These are phyloP conservation scores for Petrocephalus sullivani DNA, from an alignment of 2,797 vertebrate species.

Conservation along the genomic window DNA sequence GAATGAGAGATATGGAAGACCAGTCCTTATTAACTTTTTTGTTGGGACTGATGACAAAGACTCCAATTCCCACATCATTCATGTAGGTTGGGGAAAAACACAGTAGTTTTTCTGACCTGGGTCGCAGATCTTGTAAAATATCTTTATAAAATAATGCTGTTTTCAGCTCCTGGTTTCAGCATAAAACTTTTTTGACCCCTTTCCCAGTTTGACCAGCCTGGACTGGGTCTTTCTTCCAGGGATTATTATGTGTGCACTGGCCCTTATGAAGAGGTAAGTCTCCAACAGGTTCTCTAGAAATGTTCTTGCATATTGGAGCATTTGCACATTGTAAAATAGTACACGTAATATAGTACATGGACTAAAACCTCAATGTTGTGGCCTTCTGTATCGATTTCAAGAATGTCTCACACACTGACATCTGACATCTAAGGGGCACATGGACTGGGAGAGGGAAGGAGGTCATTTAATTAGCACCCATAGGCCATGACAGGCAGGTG, in stretches of 20 bases:
- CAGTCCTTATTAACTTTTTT: conserved; percentile 82
- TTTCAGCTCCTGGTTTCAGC: neutral
- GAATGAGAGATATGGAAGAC: conserved; percentile 82
- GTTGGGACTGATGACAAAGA: conserved; percentile 86
- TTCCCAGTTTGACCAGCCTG: conserved; percentile 83
- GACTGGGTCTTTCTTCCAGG: conserved; percentile 81
- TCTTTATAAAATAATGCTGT: neutral
- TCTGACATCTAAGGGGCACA: neutral
- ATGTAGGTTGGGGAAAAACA: conserved; percentile 66
- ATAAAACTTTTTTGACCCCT: conserved; percentile 16
- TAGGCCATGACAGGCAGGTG: too few species aligned
- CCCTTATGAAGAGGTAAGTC: conserved; percentile 75
- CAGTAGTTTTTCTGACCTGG: neutral
- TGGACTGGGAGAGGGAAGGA: neutral
- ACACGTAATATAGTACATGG: neutral
- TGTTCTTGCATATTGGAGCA: neutral
- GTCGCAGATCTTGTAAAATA: neutral
- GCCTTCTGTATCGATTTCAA: neutral
- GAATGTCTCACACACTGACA: neutral
- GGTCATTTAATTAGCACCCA: neutral
- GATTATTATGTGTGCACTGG: conserved; percentile 86
- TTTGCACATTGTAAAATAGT: neutral
- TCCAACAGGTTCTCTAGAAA: neutral
- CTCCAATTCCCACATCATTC: conserved; percentile 82
- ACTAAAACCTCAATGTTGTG: neutral